Base-by-base conservation (phyloP, 2,113 vertebrate genomes). In the Todiramphus saurophagus region DNA sequence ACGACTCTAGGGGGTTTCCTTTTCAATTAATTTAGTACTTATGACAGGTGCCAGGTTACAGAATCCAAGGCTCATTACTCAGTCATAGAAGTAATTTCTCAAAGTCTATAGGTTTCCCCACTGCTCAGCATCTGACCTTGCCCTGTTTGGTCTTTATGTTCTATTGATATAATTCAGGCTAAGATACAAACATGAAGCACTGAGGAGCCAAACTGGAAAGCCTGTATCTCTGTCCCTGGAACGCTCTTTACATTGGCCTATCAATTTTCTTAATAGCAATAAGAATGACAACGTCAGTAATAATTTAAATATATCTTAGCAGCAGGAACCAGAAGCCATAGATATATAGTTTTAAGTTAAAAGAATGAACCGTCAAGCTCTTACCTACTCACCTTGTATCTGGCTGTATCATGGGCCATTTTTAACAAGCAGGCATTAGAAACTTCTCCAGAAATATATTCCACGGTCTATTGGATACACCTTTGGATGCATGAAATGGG, bases 11-110 rank as follows among this genome's bases (percentile, higher is more conserved):
- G 77, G 31, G 35, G 60, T 96, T 92, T 93, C 39, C 13, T 96
- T 94, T 91, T 78, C 89, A 88, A 75, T 96, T 97, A 94, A 78
- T 91, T 58, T 72, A 87, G 58, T 79, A 82, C 56, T 91, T 51
- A 39, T 87, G 74, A 81, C 83, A 92, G 73, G 69, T 96, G 89
- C 83, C 93, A 95, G 91, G 84, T 87, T 96, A 89, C 93, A 94
- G 78, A 95, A 93, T 92, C 81, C 81, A 84, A 97, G 81, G 66
- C 58, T 94, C 58, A 82, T 95, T 96, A 93, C 69, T 95, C 62
- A 96, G 78, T 68, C 62, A 76, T 62, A 85, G 66, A 89, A 92
- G 44, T 89, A 87, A 94, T 94, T 91, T 89, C 91, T 93, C 93
- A 82, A 82, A 76, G 30, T 87, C 93, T 89, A 8, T 33, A 66